Evolutionary conservation across 2,888 invertebrate species (phyloP).

Genomic region (Saturnia japonica): DNA sequence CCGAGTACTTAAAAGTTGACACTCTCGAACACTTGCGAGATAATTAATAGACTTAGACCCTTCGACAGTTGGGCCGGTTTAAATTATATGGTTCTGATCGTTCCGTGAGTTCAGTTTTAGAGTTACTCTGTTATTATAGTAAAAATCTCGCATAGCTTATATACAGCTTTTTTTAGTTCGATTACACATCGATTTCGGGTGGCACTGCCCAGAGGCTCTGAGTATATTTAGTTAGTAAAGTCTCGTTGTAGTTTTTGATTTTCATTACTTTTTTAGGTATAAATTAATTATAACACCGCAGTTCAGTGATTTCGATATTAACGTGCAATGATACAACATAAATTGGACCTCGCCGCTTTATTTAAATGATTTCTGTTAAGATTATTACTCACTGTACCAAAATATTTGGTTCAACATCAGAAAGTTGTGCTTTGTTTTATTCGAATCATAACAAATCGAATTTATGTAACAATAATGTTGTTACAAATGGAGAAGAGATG

Average conservation of each 20-base stretch:
- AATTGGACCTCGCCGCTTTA: not conserved
- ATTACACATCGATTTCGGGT: not conserved
- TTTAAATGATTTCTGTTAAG: not conserved
- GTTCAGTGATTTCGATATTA: not conserved
- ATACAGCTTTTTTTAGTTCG: not conserved
- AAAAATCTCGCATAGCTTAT: too few species aligned
- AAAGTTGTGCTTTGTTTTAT: not conserved
- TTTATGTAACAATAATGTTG: not conserved
- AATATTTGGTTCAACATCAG: not conserved
- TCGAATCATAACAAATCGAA: not conserved
- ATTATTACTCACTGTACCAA: not conserved
- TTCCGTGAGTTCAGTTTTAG: not conserved
- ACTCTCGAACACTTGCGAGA: too few species aligned
- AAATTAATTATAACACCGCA: not conserved
- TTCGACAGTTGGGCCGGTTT: not conserved
- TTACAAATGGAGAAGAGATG: not conserved
- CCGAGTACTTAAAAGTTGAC: not conserved
- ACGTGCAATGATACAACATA: not conserved
- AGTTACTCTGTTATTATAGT: not conserved
- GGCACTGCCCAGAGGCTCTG: not conserved
- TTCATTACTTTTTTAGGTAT: not conserved
- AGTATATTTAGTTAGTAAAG: not conserved
- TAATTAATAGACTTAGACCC: not conserved
- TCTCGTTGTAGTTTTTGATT: not conserved
- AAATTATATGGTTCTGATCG: not conserved